phyloP scores from a whole-genome alignment of 2,888 invertebrate species.

The Athalia cordata region DNA sequence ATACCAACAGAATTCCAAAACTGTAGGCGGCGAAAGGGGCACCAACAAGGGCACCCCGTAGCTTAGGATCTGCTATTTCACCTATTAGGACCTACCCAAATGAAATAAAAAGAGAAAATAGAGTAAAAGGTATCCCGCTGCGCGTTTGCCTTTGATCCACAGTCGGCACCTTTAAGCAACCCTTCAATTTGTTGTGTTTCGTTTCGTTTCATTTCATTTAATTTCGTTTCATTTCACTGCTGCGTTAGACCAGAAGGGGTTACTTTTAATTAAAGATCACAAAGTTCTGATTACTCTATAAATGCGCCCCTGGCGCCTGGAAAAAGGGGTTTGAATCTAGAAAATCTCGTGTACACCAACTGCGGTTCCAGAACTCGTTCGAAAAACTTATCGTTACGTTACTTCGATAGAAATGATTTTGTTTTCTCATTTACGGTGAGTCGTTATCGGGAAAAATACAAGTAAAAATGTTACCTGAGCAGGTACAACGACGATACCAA shows the following conservation, averaged over 20 bases:
- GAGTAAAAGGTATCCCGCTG: not conserved
- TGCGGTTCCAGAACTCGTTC: too few species aligned
- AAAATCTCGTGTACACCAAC: not conserved
- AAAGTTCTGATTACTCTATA: not conserved
- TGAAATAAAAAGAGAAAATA: slow-evolving; percentile 28
- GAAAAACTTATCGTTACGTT: too few species aligned
- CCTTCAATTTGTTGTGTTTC: slow-evolving; percentile 7
- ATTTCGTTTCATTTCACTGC: not conserved
- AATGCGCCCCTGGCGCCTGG: too few species aligned
- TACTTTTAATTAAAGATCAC: slow-evolving; percentile 7
- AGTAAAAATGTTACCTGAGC: slow-evolving; percentile 77
- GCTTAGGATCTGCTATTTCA: slow-evolving; percentile 84
- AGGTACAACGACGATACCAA: slow-evolving; percentile 84
- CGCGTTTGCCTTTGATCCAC: slow-evolving; percentile 1
- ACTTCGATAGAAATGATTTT: too few species aligned
- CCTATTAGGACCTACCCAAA: slow-evolving; percentile 82
- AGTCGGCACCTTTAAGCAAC: not conserved
- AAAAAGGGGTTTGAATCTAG: too few species aligned
- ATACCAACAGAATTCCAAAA: slow-evolving; percentile 84
- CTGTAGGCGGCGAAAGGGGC: slow-evolving; percentile 85
- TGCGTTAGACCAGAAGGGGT: not conserved
- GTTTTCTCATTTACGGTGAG: too few species aligned
- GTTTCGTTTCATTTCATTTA: not conserved
- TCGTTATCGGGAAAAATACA: too few species aligned
- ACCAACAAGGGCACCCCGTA: slow-evolving; percentile 83